These are phyloP conservation scores for Ctenochaetus hawaiiensis DNA, from an alignment of 2,797 vertebrate genomes.

Conservation along the genomic window DNA sequence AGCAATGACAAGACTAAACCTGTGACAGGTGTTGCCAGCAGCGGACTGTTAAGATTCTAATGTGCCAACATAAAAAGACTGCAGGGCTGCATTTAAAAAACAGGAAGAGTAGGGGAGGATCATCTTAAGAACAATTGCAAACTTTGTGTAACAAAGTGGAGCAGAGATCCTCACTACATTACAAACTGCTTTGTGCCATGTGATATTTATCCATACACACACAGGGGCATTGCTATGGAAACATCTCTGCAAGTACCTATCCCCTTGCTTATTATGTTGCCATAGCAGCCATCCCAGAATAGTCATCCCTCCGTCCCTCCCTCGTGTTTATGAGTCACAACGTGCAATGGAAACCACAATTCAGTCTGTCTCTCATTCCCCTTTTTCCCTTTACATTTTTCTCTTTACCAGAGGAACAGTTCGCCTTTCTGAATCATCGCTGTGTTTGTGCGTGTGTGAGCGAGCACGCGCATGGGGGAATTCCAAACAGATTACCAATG, in stretches of 20 bases:
- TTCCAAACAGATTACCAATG: slow-evolving; percentile 78
- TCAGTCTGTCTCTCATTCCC: slow-evolving; percentile 84
- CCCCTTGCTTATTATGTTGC: slow-evolving; percentile 89
- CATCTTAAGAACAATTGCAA: slow-evolving; percentile 29
- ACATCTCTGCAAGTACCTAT: slow-evolving; percentile 80
- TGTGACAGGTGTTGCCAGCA: slow-evolving; percentile 51
- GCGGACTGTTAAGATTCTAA: not conserved
- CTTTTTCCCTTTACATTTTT: slow-evolving; percentile 78
- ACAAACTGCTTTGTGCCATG: slow-evolving; percentile 73
- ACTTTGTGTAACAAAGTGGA: slow-evolving; percentile 40
- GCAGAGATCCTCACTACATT: slow-evolving; percentile 59
- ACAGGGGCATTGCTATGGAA: slow-evolving; percentile 82
- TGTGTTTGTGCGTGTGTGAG: slow-evolving; percentile 36
- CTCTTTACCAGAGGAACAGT: slow-evolving; percentile 71
- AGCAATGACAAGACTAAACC: slow-evolving; percentile 57
- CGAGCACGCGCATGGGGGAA: slow-evolving; percentile 68
- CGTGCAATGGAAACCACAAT: slow-evolving; percentile 87
- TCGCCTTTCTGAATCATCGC: slow-evolving; percentile 76
- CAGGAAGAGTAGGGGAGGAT: not conserved
- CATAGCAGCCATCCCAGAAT: slow-evolving; percentile 89
- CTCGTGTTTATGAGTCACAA: slow-evolving; percentile 87
- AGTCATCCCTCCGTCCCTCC: slow-evolving; percentile 79
- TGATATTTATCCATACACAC: slow-evolving; percentile 83
- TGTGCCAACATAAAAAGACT: slow-evolving; percentile 5
- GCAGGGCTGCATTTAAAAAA: not conserved